Conservation (phyloP, 1,140 invertebrate genomes). For the Coboldia fuscipes region DNA sequence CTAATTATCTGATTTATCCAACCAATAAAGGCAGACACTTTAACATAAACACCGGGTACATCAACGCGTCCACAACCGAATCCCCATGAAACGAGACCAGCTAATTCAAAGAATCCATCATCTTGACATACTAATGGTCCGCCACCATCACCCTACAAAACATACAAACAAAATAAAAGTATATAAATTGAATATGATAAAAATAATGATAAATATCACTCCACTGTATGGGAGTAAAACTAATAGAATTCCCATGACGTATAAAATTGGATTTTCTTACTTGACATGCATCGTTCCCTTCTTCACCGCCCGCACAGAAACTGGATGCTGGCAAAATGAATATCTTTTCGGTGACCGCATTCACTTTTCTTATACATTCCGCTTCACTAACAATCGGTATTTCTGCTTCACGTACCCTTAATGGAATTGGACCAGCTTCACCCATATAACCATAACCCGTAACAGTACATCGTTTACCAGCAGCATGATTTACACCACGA, state of each 20-base stretch:
- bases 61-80: constrained; percentile 76
- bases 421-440: constrained; percentile 80
- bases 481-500: constrained; percentile 59
- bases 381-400: constrained; percentile 84
- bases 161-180: constrained; percentile 1
- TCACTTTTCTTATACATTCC: constrained; percentile 78
- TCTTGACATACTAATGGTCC: constrained; percentile 80
- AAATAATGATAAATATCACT: background rate
- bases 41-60: constrained; percentile 84
- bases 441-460: constrained; percentile 89
- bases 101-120: constrained; percentile 79
- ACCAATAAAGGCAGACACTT: constrained; percentile 82
- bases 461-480: constrained; percentile 75
- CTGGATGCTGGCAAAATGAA: constrained; percentile 80
- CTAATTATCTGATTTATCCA: constrained; percentile 96
- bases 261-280: constrained; percentile 23
- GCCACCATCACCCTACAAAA: constrained; percentile 64
- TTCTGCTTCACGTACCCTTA: constrained; percentile 70
- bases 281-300: constrained; percentile 84
- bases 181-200: background rate
- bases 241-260: background rate
- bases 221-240: background rate
- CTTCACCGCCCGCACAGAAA: constrained; percentile 82
- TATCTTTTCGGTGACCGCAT: constrained; percentile 82
- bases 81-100: constrained; percentile 65